phyloP scores from a whole-genome alignment of 2,113 vertebrate species.

The Festucalex cinctus region DNA sequence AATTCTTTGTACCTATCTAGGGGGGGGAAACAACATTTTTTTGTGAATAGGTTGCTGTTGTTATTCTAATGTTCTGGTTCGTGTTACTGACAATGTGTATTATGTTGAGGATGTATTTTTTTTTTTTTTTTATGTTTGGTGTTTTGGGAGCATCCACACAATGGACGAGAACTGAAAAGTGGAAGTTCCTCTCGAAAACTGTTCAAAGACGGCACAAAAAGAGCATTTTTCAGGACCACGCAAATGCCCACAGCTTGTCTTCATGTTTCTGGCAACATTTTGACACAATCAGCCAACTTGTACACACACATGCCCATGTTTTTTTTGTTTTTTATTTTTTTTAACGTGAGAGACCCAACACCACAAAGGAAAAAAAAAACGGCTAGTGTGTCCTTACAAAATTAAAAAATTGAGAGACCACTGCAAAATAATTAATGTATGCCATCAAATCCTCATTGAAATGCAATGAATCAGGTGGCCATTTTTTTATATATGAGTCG shows the following conservation, averaged over 20 bases:
- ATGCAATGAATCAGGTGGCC: not conserved
- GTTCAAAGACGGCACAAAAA: conserved; percentile 31
- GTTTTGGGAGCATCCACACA: conserved; percentile 48
- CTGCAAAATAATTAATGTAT: not conserved
- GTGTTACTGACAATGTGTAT: conserved; percentile 71
- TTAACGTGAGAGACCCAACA: too few species aligned
- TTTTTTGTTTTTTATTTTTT: too few species aligned
- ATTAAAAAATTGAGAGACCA: not conserved
- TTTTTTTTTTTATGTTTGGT: conserved; percentile 54
- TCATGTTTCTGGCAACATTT: not conserved
- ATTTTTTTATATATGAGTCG: not conserved
- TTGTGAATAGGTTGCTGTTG: conserved; percentile 78
- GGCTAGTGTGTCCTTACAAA: not conserved
- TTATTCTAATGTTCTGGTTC: conserved; percentile 71
- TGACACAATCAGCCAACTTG: not conserved
- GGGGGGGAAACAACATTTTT: conserved; percentile 55
- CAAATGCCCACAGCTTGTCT: not conserved
- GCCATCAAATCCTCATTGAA: not conserved
- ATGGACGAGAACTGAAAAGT: conserved; percentile 31
- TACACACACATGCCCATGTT: not conserved
- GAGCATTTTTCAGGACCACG: not conserved
- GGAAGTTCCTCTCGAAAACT: conserved; percentile 19
- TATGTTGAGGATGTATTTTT: conserved; percentile 60
- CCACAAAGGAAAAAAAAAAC: not conserved
- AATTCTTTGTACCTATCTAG: conserved; percentile 78